Percentiles rank a stretch among this genome's conserved stretches.
Conservation (phyloP, 2,888 invertebrate genomes). For the Chromoteleia sp. region DNA sequence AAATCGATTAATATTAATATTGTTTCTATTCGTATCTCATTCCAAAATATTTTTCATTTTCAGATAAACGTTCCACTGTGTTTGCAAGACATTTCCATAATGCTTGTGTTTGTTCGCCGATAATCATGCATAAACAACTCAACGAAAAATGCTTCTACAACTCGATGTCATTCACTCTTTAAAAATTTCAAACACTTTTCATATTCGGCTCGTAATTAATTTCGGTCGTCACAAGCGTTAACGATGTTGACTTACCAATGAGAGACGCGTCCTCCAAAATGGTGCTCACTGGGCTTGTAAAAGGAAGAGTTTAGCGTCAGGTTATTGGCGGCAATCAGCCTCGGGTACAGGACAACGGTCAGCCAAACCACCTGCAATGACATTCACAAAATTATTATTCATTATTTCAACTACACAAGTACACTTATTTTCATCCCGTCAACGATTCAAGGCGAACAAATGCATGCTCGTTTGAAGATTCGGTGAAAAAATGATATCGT, state of each 20-base stretch:
- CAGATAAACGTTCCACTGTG: slow-evolving; percentile 3
- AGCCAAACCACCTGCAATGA: slow-evolving; percentile 87
- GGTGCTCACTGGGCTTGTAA: slow-evolving; percentile 80
- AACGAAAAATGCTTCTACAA: background rate
- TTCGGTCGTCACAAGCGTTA: slow-evolving; percentile 26
- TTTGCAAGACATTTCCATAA: background rate
- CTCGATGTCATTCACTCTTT: slow-evolving; percentile 6
- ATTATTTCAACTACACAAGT: slow-evolving; percentile 17
- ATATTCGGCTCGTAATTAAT: slow-evolving; percentile 35
- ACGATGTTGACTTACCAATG: slow-evolving; percentile 77
- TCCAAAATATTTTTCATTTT: too few relatives aligned
- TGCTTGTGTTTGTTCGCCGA: too few relatives aligned
- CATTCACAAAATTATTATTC: slow-evolving; percentile 54
- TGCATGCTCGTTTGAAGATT: background rate
- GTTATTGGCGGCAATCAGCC: slow-evolving; percentile 84
- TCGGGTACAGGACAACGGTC: slow-evolving; percentile 86
- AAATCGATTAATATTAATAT: too few relatives aligned
- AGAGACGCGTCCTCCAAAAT: slow-evolving; percentile 80
- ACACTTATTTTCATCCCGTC: slow-evolving; percentile 19
- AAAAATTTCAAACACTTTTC: slow-evolving; percentile 24
- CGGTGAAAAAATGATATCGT: too few relatives aligned
- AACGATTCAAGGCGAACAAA: background rate
- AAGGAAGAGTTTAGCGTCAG: slow-evolving; percentile 80
- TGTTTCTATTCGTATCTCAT: too few relatives aligned
- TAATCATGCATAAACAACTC: too few relatives aligned